These are phyloP conservation scores for Anarsia innoxiella DNA, from an alignment of 2,888 invertebrate species.

Conservation along the genomic window DNA sequence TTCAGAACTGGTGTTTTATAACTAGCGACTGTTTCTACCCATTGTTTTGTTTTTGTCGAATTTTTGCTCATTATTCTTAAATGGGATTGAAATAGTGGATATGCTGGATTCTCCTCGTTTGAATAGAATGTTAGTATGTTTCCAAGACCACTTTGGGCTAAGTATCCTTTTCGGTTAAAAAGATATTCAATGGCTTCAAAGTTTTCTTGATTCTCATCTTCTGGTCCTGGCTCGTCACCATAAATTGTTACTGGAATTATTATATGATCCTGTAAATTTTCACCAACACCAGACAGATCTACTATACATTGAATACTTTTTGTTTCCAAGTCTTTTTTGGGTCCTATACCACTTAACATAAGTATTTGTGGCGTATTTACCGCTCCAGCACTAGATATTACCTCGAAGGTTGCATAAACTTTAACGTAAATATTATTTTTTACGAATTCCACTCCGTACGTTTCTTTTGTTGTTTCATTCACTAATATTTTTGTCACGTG, in stretches of 20 bases:
- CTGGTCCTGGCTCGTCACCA: constrained; percentile 32
- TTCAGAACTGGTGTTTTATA: constrained; percentile 31
- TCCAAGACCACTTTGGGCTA: constrained; percentile 61
- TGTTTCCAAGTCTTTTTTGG: constrained; percentile 40
- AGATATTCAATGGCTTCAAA: constrained; percentile 21
- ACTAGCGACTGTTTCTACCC: constrained; percentile 25
- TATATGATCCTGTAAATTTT: constrained; percentile 72
- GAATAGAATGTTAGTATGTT: constrained; percentile 53
- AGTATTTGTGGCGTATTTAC: constrained; percentile 68
- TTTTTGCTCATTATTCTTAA: constrained; percentile 14
- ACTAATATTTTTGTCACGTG: constrained; percentile 29
- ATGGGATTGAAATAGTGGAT: constrained; percentile 34
- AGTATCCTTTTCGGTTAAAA: constrained; percentile 61
- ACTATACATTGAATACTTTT: constrained; percentile 45
- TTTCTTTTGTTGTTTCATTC: constrained; percentile 12
- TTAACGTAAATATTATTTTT: constrained; percentile 23
- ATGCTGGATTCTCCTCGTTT: constrained; percentile 5
- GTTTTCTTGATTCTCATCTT: constrained; percentile 1
- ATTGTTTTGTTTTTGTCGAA: background rate
- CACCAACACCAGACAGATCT: constrained; percentile 62
- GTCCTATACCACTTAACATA: constrained; percentile 70
- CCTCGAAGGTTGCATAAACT: constrained; percentile 44
- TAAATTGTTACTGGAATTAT: constrained; percentile 46
- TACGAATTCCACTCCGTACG: constrained; percentile 50
- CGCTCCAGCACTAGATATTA: constrained; percentile 63